Percentiles rank a stretch among this genome's conserved stretches.
Evolutionary conservation across 2,113 vertebrate genomes (phyloP).

Genomic region (Propithecus coquereli): DNA sequence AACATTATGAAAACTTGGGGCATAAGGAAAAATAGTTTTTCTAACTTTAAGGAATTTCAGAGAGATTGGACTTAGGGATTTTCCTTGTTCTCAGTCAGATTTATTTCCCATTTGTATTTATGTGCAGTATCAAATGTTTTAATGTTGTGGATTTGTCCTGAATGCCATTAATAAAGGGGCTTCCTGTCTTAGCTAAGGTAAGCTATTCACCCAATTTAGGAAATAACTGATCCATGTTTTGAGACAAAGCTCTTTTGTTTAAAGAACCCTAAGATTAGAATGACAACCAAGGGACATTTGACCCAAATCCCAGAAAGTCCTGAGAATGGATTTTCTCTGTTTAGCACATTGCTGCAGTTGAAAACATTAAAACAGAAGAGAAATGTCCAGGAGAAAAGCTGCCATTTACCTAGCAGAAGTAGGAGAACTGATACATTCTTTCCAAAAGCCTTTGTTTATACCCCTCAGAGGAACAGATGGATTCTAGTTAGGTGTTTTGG

Average conservation of each 20-base stretch:
- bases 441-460: conserved; percentile 1
- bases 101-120: conserved; percentile 58
- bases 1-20: not conserved
- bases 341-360: conserved; percentile 14
- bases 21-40: not conserved
- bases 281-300: conserved; percentile 58
- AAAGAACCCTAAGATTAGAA: conserved; percentile 36
- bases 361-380: conserved; percentile 47
- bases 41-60: conserved; percentile 12
- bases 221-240: conserved; percentile 56
- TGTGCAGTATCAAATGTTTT: conserved; percentile 34
- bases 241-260: conserved; percentile 57
- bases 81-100: conserved; percentile 36
- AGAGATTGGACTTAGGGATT: not conserved
- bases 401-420: not conserved
- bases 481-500: conserved; percentile 47
- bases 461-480: not conserved
- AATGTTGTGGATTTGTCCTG: conserved; percentile 45
- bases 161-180: conserved; percentile 57
- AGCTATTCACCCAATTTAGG: conserved; percentile 57
- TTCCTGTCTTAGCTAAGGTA: conserved; percentile 63
- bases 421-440: not conserved
- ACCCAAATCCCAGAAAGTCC: conserved; percentile 51
- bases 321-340: conserved; percentile 52
- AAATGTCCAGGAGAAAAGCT: not conserved